Percentiles rank a stretch among this genome's conserved stretches.
Evolutionary conservation across 37 sponge, comb jelly and placozoan species (phyloP).

Genomic region (Agelas oroides): DNA sequence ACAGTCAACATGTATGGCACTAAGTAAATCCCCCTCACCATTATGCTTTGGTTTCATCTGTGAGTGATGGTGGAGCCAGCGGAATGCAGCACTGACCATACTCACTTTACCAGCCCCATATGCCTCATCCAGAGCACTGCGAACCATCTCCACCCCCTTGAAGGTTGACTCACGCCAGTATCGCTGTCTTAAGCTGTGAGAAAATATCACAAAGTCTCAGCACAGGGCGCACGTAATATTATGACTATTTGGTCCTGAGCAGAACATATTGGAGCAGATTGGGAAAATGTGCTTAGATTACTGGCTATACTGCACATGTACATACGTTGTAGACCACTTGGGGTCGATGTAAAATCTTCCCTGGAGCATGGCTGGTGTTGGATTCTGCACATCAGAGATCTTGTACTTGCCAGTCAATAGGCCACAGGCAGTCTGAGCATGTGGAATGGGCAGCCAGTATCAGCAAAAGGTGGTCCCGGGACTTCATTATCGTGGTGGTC

Average conservation of each 20-base stretch:
- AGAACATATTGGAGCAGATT: too few relatives aligned
- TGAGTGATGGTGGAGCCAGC: constrained; percentile 89
- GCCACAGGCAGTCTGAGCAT: constrained; percentile 1
- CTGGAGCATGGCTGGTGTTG: not conserved
- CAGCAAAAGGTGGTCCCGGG: too few relatives aligned
- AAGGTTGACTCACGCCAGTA: constrained; percentile 80
- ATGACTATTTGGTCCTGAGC: too few relatives aligned
- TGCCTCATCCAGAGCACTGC: constrained; percentile 51
- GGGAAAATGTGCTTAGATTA: too few relatives aligned
- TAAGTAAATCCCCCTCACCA: constrained; percentile 48
- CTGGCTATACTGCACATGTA: too few relatives aligned
- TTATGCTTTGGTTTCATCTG: constrained; percentile 50
- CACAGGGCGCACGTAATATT: too few relatives aligned
- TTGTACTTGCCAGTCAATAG: constrained; percentile 7
- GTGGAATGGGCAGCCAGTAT: too few relatives aligned
- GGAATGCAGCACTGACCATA: constrained; percentile 66
- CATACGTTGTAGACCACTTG: too few relatives aligned
- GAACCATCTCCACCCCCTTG: constrained; percentile 52
- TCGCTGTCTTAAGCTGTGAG: constrained; percentile 62
- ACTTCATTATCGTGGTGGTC: too few relatives aligned
- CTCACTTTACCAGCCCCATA: constrained; percentile 66
- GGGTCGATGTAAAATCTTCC: too few relatives aligned
- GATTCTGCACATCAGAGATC: not conserved
- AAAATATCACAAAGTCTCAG: not conserved
- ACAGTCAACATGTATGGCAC: too few relatives aligned